These are phyloP conservation scores for Meliscaeva auricollis DNA, from an alignment of 2,888 invertebrate genomes.

Conservation along the genomic window DNA sequence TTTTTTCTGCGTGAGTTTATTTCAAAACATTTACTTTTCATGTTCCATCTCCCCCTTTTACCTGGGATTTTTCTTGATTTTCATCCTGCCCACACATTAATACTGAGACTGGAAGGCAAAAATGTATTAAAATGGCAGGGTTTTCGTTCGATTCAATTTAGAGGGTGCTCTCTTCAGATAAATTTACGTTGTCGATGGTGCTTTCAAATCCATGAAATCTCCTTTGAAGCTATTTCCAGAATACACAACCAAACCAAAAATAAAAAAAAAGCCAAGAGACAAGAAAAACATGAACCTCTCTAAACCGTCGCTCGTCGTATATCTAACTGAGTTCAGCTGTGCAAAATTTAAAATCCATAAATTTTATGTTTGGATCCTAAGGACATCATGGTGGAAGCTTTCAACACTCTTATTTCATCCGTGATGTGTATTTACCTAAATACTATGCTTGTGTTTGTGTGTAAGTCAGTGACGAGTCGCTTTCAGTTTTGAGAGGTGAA, in stretches of 20 bases:
- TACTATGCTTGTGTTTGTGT: slow-evolving; percentile 16
- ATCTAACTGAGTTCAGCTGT: slow-evolving; percentile 65
- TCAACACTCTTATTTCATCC: slow-evolving; percentile 15
- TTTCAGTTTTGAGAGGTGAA: slow-evolving; percentile 18
- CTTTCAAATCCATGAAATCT: slow-evolving; percentile 16
- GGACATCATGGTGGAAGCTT: slow-evolving; percentile 21
- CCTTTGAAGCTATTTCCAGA: slow-evolving; percentile 68
- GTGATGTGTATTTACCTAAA: not conserved
- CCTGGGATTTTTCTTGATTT: no score
- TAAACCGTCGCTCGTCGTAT: no score
- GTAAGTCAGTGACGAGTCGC: slow-evolving; percentile 4
- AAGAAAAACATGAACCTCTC: not conserved
- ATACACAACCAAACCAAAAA: slow-evolving; percentile 29
- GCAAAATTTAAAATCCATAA: slow-evolving; percentile 73
- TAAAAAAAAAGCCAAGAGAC: slow-evolving; percentile 1
- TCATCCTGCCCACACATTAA: not conserved
- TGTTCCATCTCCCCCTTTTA: not conserved
- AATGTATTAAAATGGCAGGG: slow-evolving; percentile 40
- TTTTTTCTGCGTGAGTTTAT: slow-evolving; percentile 46
- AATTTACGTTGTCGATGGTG: slow-evolving; percentile 30
- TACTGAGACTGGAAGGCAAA: slow-evolving; percentile 37
- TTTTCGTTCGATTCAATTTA: slow-evolving; percentile 48
- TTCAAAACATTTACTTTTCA: slow-evolving; percentile 49
- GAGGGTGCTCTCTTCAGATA: slow-evolving; percentile 40
- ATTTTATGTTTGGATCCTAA: slow-evolving; percentile 53